Base-by-base conservation (phyloP, 2,113 vertebrate genomes). In the Nibea coibor region DNA sequence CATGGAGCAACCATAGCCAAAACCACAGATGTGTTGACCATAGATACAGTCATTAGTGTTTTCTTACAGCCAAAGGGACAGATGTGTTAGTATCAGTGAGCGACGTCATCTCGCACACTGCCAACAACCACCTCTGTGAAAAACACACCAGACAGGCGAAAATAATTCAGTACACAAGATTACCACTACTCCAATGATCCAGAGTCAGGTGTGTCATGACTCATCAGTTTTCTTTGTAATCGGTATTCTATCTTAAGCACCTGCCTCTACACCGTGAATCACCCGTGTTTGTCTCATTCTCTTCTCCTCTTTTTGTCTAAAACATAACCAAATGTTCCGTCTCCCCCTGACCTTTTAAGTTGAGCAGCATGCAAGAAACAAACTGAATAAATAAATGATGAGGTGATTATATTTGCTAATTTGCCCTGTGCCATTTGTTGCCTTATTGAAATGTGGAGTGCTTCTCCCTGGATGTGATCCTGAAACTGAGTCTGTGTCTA, bases 371-470 rank as follows among this genome's bases (percentile, higher is more conserved):
- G 81, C 62, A 82, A 43, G 57, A 84, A 90, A 85, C 75, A 89
- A 85, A 85, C 72, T 20, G 76, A 81, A 90, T 88, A 82, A 89
- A 88, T 90, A 88, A 91, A 85, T 85, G 54, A 90, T 85, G 82
- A 85, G 58, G 43, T 71, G 64, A 85, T 89, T 92, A 83, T 83
- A 85, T 88, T 89, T 87, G 81, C 81, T 90, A 81, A 88, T 89
- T 85, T 82, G 56, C 75, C 51, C 53, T 45, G 62, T 73, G 81
- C 80, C 80, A 85, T 89, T 76, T 86, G 74, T 83, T 84, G 79
- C 72, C 51, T 75, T 15, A 47, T 63, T 24, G 47, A 77, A 68
- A 62, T 35, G 53, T 50, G 61, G 7, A 51, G 64, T 26, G 63
- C 51, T 24, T 62, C 68, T 69, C 64, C 26, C 57, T 50, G 20